Base-by-base conservation (phyloP, 1,140 invertebrate species). In the Aphelenchoides avenae region DNA sequence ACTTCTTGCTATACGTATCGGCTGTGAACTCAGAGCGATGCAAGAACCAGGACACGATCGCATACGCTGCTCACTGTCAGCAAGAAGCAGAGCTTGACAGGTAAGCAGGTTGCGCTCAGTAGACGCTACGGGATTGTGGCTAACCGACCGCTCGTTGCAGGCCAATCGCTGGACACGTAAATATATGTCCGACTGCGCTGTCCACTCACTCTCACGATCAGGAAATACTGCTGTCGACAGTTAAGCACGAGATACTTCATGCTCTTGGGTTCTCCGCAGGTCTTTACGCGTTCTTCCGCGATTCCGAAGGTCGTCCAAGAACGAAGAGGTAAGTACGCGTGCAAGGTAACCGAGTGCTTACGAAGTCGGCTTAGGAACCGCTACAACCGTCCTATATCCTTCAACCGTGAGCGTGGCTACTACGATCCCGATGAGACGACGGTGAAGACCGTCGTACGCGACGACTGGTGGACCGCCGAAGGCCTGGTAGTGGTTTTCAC, bases 191-290 rank as follows among this genome's bases (percentile, higher is more conserved):
- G 0, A 84, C 87, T n/a, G 89, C 89, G 68, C 87, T 98, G 40
- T 91, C 88, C 5, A 92, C 88, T 13, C 90, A 91, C 73, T 84
- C 85, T 29, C 88, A 94, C 70, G 91, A 98, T 71, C 79, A 92
- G 52, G 87, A 91, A 67, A 91, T 91, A 13, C 82, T 96, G 1
- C 80, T 96, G 58, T 93, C 91, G 22, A 97, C 92, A 0, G 89
- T 98, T 0, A 97, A 98, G 79, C 94, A 99, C 80, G 94, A 99
- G 79, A 97, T 99, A 75, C 81, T 97, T 0, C 94, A 98, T 81
- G 92, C 93, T 0, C 80, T 98, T 67, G 81, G 79, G 42, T 81
- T 82, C 60, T 80, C 81, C 20, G 79, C 79, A 15, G 70, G 71
- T 7, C 40, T 74, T 26, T 76, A 76, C 46, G 75, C 75, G 5